Conservation (phyloP, 2,888 invertebrate species). For the Athalia cordata region DNA sequence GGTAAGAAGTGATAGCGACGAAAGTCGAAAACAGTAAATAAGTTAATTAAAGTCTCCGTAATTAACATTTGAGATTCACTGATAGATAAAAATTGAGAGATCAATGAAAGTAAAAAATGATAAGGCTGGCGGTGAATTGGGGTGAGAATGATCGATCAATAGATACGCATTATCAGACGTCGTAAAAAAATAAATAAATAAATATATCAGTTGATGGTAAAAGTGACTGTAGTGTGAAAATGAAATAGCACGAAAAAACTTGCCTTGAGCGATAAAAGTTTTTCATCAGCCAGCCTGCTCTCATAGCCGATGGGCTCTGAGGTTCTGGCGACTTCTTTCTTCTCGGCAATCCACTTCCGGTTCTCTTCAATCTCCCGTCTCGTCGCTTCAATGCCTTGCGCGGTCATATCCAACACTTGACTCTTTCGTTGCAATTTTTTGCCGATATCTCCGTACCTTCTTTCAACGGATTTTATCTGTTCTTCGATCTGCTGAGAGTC, state of each 20-base stretch:
- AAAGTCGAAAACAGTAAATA: not conserved
- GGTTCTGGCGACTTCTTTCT: slow-evolving; percentile 80
- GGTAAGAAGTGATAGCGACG: not conserved
- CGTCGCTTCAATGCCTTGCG: slow-evolving; percentile 88
- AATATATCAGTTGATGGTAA: not conserved
- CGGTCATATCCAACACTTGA: slow-evolving; percentile 88
- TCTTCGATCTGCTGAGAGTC: slow-evolving; percentile 95
- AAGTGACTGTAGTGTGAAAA: not conserved
- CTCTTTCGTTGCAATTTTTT: slow-evolving; percentile 90
- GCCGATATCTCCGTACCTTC: slow-evolving; percentile 88
- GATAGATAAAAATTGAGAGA: not conserved
- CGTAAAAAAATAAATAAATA: not conserved
- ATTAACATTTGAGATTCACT: not conserved
- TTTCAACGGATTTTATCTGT: slow-evolving; percentile 89
- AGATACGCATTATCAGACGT: slow-evolving; percentile 4
- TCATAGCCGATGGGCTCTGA: slow-evolving; percentile 85
- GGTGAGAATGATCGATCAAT: not conserved
- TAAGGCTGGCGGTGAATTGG: not conserved
- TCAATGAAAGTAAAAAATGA: not conserved
- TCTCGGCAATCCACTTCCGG: slow-evolving; percentile 87
- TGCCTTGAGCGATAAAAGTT: slow-evolving; percentile 81
- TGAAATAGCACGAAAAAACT: slow-evolving; percentile 14
- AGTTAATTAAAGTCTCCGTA: not conserved
- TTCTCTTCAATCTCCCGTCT: slow-evolving; percentile 87
- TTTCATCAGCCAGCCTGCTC: slow-evolving; percentile 84